phyloP scores from a whole-genome alignment of 2,888 invertebrate genomes.

The Drepana falcataria region DNA sequence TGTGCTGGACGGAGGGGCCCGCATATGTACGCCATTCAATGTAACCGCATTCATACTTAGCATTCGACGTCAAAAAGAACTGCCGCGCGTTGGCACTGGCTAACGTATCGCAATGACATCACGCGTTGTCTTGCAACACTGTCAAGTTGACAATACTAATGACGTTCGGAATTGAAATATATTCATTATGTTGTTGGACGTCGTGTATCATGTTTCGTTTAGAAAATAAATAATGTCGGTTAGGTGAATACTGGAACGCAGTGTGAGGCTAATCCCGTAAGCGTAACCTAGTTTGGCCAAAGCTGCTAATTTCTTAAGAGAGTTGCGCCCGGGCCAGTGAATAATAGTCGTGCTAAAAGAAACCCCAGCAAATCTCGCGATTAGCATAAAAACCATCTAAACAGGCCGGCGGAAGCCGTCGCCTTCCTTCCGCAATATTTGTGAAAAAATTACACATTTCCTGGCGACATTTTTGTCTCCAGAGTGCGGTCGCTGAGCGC shows the following conservation, averaged over 20 bases:
- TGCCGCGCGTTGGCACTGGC: constrained; percentile 16
- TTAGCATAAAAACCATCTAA: constrained; percentile 77
- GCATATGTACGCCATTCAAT: constrained; percentile 42
- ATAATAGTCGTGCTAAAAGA: constrained; percentile 71
- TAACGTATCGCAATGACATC: constrained; percentile 11
- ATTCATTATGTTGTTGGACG: not conserved
- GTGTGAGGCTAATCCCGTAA: not conserved
- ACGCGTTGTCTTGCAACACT: not conserved
- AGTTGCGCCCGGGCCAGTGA: constrained; percentile 48
- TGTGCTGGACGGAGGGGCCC: constrained; percentile 30
- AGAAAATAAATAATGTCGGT: not conserved
- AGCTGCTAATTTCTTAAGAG: constrained; percentile 56
- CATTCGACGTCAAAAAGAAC: constrained; percentile 44
- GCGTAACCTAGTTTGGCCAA: constrained; percentile 12
- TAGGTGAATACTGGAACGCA: not conserved
- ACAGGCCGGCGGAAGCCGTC: constrained; percentile 66
- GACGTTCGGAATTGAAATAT: not conserved
- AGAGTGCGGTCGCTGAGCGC: constrained; percentile 37
- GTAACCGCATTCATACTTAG: constrained; percentile 39
- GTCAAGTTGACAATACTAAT: not conserved
- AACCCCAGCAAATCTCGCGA: constrained; percentile 69
- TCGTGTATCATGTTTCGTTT: not conserved
- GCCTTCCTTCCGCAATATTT: constrained; percentile 76
- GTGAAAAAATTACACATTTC: constrained; percentile 74
- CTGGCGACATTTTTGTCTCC: constrained; percentile 65